Base-by-base conservation (phyloP, 1,140 invertebrate species). In the Carposina sasakii region DNA sequence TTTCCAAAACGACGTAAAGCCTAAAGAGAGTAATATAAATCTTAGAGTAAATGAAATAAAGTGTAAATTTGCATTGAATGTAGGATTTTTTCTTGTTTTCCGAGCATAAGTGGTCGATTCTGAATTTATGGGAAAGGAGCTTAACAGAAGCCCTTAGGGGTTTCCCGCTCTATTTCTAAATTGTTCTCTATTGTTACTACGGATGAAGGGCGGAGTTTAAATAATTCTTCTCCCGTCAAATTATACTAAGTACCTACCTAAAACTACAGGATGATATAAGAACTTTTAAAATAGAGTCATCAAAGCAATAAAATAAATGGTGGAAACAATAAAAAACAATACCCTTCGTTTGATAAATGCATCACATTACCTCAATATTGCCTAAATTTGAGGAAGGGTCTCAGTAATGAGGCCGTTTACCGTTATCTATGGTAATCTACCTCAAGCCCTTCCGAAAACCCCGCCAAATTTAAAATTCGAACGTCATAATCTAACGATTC, bases 381-480 rank as follows among this genome's bases (percentile, higher is more conserved):
- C 66, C 66, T 57, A 53, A 66, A 76, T 73, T 71, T 71, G 61
- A 52, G 62, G 68, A 61, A 66, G 68, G 73, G 73, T 67, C 67
- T 48, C 52, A 54, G 48, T 78, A 81, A 81, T 83, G 73, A 74
- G 67, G 67, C 63, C 71, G 64, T 81, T 78, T 83, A 79, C 67
- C 57, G 70, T 79, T 83, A 81, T 77, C 76, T 67, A 52, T 48
- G 54, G 46, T 56, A 56, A 79, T 82, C 69, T 65, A 63, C 71
- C 66, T 67, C 56, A 63, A 48, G 56, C 49, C 54, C 58, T 50
- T 52, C 54, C 59, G 50, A 66, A 52, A 73, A 67, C 52, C 52
- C 68, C 61, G 65, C 63, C 68, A 67, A 79, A 75, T 79, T 77
- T 67, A 54, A 75, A 75, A 75, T 67, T 75, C 63, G 59, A 73